Conservation (phyloP, 2,797 vertebrate species). For the Sebastes nivosus region DNA sequence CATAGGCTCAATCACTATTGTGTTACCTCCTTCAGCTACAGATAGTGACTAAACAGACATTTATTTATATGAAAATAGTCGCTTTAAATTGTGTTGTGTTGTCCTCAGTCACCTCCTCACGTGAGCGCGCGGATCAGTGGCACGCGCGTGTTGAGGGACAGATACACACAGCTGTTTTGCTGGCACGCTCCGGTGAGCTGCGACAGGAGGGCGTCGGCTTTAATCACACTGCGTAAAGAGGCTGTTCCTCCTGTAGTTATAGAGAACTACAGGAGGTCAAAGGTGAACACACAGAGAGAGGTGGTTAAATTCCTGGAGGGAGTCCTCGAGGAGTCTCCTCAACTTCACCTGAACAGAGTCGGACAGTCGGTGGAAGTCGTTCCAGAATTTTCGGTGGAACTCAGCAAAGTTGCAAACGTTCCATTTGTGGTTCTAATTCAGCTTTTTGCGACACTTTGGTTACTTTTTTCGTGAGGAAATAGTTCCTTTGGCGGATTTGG, state of each 20-base stretch:
- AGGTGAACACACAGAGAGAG: neutral
- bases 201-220: slow-evolving; percentile 34
- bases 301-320: neutral
- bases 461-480: neutral
- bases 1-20: too few relatives aligned
- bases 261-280: neutral
- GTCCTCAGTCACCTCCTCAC: neutral
- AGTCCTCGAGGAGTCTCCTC: neutral
- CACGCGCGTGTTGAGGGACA: slow-evolving; percentile 4
- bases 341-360: neutral
- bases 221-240: neutral
- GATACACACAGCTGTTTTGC: slow-evolving; percentile 32
- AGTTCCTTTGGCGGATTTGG: neutral
- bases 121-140: neutral
- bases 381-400: too few relatives aligned
- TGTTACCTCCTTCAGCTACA: too few relatives aligned
- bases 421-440: neutral
- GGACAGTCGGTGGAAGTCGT: too few relatives aligned
- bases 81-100: too few relatives aligned
- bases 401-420: neutral
- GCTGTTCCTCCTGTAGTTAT: neutral
- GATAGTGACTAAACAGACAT: too few relatives aligned
- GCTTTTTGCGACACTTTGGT: neutral
- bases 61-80: too few relatives aligned
- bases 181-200: slow-evolving; percentile 38